Conservation (phyloP, 2,797 vertebrate genomes). For the Chloroceryle amazona region DNA sequence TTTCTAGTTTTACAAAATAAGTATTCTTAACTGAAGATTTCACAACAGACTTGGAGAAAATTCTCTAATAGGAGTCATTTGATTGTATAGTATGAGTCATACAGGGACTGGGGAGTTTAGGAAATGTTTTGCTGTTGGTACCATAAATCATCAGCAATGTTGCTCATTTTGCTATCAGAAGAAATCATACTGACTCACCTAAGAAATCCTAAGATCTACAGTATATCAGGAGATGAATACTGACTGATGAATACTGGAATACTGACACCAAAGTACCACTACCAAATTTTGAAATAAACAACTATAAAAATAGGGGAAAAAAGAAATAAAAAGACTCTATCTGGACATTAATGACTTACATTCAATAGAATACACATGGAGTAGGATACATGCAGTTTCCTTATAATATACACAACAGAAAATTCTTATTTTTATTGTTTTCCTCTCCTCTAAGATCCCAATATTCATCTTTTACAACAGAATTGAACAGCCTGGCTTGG, state of each 20-base stretch:
- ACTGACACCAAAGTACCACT: background rate
- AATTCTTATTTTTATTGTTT: fast-evolving
- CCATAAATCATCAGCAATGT: background rate
- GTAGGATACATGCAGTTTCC: background rate
- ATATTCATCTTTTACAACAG: background rate
- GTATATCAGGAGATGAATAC: background rate
- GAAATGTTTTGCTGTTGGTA: background rate
- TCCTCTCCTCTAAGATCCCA: background rate
- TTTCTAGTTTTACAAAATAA: background rate
- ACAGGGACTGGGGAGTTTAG: background rate
- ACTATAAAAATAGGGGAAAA: background rate
- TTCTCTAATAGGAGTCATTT: background rate
- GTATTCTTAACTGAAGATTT: background rate
- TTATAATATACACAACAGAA: background rate
- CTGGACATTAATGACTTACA: background rate
- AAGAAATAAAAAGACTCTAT: background rate
- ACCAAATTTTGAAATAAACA: background rate
- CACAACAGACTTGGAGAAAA: background rate
- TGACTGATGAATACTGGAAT: too few species aligned
- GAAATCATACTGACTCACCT: background rate
- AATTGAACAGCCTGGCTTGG: background rate
- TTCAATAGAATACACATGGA: background rate
- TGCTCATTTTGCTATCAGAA: background rate
- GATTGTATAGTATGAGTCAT: background rate
- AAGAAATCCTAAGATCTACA: background rate